phyloP scores from a whole-genome alignment of 2,888 invertebrate species.

The Trichopria drosophilae region DNA sequence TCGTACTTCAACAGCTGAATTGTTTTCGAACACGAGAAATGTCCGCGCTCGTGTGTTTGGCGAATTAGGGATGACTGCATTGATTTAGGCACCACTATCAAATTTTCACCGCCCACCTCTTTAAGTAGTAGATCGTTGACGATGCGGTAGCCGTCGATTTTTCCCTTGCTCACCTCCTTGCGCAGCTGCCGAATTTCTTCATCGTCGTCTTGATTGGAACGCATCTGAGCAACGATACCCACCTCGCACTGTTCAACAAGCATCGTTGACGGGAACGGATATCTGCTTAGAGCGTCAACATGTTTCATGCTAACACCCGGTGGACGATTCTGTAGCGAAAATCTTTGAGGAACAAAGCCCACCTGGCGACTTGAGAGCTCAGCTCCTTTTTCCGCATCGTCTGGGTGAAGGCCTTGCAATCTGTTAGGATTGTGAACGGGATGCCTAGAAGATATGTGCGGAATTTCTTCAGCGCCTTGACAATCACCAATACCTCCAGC shows the following conservation, averaged over 20 bases:
- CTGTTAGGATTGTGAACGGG: constrained; percentile 17
- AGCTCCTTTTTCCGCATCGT: too few species aligned
- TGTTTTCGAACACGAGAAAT: constrained; percentile 6
- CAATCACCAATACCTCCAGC: constrained; percentile 15
- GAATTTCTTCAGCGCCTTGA: constrained; percentile 19
- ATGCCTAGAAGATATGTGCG: constrained; percentile 20
- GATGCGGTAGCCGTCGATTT: constrained; percentile 33
- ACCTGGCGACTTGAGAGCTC: too few species aligned
- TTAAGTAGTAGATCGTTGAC: neutral
- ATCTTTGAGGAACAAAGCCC: constrained; percentile 32
- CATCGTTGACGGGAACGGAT: constrained; percentile 9
- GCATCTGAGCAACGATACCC: constrained; percentile 5
- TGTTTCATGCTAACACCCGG: constrained; percentile 25
- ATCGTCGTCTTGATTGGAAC: constrained; percentile 22
- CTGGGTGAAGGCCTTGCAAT: constrained; percentile 20
- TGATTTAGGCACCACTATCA: constrained; percentile 14
- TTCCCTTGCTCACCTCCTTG: neutral
- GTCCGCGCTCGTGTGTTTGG: constrained; percentile 11
- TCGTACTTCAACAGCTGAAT: too few species aligned
- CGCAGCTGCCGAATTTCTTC: constrained; percentile 12
- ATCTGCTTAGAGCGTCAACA: constrained; percentile 36
- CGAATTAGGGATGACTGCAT: constrained; percentile 8
- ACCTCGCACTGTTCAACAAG: constrained; percentile 5
- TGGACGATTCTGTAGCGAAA: constrained; percentile 26
- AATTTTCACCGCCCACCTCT: too few species aligned